Evolutionary conservation across 37 sponge, comb jelly and placozoan species (phyloP).

Genomic region (Ianthella basta): DNA sequence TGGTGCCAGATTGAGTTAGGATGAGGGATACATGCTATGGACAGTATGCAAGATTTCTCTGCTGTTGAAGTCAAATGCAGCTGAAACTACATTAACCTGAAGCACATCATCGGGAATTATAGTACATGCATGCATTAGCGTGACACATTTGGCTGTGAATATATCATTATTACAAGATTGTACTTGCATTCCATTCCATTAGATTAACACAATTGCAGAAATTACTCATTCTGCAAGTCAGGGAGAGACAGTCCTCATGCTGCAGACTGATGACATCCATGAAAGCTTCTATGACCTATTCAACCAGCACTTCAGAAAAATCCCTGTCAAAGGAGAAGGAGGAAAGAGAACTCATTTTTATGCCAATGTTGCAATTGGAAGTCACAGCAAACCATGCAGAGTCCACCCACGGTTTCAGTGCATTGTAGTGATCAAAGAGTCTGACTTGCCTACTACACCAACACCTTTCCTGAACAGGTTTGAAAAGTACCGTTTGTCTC

Average conservation of each 20-base stretch:
- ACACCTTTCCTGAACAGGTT: conserved; percentile 88
- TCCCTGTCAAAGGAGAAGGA: conserved; percentile 37
- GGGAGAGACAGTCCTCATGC: conserved; percentile 84
- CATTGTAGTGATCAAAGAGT: conserved; percentile 75
- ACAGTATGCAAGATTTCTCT: too few species aligned
- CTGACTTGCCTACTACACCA: conserved; percentile 75
- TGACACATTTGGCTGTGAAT: not conserved
- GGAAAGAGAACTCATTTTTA: conserved; percentile 71
- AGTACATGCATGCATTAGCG: too few species aligned
- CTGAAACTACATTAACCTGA: too few species aligned
- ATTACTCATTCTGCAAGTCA: conserved; percentile 79
- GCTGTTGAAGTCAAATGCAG: too few species aligned
- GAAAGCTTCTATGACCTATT: conserved; percentile 96
- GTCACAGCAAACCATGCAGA: conserved; percentile 76
- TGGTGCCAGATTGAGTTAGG: too few species aligned
- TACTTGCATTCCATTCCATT: not conserved
- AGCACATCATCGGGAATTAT: too few species aligned
- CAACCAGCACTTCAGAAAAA: conserved; percentile 80
- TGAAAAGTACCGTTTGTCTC: conserved; percentile 80
- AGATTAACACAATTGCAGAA: conserved; percentile 81
- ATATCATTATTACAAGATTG: not conserved
- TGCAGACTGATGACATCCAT: conserved; percentile 85
- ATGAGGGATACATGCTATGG: too few species aligned
- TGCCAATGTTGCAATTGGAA: conserved; percentile 90
- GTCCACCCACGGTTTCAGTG: conserved; percentile 84